Base-by-base conservation (phyloP, 2,888 invertebrate genomes). In the Parnassius mnemosyne region DNA sequence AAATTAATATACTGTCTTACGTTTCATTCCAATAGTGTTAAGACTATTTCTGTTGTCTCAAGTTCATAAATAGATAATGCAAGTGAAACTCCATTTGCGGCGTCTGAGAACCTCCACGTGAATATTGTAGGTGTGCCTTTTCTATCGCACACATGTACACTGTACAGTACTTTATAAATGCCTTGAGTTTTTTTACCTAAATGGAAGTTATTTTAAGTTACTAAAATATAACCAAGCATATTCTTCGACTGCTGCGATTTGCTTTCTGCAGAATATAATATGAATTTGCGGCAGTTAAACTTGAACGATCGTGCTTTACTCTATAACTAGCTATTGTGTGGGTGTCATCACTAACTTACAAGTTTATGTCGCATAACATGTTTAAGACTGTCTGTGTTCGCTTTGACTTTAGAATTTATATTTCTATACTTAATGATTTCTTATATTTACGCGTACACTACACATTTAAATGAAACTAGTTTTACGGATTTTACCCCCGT, bases 41-140 rank as follows among this genome's bases (percentile, higher is more conserved):
- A 10, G 51, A 46, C 62, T 55, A 58, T 58, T 63, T 63, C 62
- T 58, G 54, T 63, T 63, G 54, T 58, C 54, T 64, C 66, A 64
- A 60, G 64, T 65, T 62, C 66, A 64, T 74, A 70, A 76, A 76
- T 75, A 76, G 74, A 72, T 70, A 69, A 69, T 68, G 66, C 69
- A 68, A 72, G 66, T 65, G 52, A 43, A 63, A 56, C 63, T 70
- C 68, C 70, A 71, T 69, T 71, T 68, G 70, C 76, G 76, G 75
- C 77, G 78, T 78, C 78, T 80, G 79, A 78, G 75, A 80, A 82
- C 74, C 78, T 74, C 65, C 67, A 71, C 72, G 66, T 80, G 76
- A 81, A 83, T 80, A 81, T 81, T 80, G 74, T 73, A 78, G 71
- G 73, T 73, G 65, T 56, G 67, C 67, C 68, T 73, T 75, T 65